Evolutionary conservation across 2,888 invertebrate species (phyloP).

Genomic region (Hirudinaria manillensis): DNA sequence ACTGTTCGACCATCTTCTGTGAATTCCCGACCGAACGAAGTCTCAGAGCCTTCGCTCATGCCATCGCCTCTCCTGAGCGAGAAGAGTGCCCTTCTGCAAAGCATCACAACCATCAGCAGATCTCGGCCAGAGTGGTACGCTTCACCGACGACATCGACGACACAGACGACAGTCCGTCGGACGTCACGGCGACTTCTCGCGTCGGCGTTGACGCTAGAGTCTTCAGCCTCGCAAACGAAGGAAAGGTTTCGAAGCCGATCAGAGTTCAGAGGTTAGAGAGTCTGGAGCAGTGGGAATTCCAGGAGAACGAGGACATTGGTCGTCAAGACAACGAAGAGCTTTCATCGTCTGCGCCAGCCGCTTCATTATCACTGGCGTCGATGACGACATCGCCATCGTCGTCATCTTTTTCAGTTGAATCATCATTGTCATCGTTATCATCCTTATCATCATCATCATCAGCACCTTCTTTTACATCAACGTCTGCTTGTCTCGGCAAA

Average conservation of each 20-base stretch:
- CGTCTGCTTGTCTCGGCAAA: conserved; percentile 7
- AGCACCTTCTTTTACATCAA: neutral
- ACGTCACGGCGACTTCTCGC: neutral
- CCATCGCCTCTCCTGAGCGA: neutral
- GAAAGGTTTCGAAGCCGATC: neutral
- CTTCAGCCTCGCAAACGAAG: neutral
- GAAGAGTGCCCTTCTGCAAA: neutral
- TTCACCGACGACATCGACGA: neutral
- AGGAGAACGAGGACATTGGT: too few relatives aligned
- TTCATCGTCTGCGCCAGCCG: neutral
- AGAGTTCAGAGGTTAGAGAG: neutral
- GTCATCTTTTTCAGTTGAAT: conserved; percentile 26
- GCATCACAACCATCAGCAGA: neutral
- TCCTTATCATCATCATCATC: neutral
- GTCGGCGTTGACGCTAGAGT: neutral
- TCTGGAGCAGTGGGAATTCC: conserved; percentile 4
- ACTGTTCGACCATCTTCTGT: too few relatives aligned
- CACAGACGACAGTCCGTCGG: neutral
- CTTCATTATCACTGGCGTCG: neutral
- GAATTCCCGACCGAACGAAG: too few relatives aligned
- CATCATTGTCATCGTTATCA: conserved; percentile 19
- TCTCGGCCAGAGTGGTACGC: neutral
- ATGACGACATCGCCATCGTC: neutral
- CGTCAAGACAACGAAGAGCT: neutral
- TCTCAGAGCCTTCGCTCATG: too few relatives aligned